These are phyloP conservation scores for Picus viridis DNA, from an alignment of 2,797 vertebrate species.

Conservation along the genomic window DNA sequence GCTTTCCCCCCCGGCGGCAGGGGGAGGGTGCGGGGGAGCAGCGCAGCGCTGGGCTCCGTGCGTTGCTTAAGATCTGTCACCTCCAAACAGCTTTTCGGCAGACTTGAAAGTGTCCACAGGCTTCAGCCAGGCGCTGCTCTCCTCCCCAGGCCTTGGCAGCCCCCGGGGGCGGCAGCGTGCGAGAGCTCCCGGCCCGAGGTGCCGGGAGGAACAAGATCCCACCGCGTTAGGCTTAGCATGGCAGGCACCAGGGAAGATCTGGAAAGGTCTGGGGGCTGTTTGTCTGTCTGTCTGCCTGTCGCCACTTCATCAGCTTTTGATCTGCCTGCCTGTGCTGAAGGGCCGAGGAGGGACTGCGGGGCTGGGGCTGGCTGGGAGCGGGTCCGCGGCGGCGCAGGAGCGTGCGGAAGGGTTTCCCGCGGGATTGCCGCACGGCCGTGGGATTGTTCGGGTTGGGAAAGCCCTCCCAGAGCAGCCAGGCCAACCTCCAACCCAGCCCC, in stretches of 20 bases:
- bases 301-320: background rate
- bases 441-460: too few species aligned
- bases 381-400: background rate
- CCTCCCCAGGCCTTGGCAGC: background rate
- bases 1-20: slow-evolving; percentile 17
- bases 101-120: slow-evolving; percentile 43
- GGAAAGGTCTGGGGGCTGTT: background rate
- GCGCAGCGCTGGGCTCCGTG: slow-evolving; percentile 21
- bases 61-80: slow-evolving; percentile 69
- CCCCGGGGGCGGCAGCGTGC: background rate
- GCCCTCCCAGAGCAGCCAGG: too few species aligned
- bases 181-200: background rate
- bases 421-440: background rate
- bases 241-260: background rate
- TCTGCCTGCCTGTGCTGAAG: background rate
- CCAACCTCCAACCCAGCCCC: too few species aligned
- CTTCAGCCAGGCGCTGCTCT: background rate
- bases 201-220: background rate
- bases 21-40: slow-evolving; percentile 56
- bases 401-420: rapidly evolving
- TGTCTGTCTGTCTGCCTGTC: background rate
- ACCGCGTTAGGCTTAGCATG: background rate
- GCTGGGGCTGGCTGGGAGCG: background rate
- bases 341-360: rapidly evolving
- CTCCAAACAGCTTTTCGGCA: slow-evolving; percentile 64